These are phyloP conservation scores for Mormyrus iriodes DNA, from an alignment of 2,113 vertebrate genomes.

Conservation along the genomic window DNA sequence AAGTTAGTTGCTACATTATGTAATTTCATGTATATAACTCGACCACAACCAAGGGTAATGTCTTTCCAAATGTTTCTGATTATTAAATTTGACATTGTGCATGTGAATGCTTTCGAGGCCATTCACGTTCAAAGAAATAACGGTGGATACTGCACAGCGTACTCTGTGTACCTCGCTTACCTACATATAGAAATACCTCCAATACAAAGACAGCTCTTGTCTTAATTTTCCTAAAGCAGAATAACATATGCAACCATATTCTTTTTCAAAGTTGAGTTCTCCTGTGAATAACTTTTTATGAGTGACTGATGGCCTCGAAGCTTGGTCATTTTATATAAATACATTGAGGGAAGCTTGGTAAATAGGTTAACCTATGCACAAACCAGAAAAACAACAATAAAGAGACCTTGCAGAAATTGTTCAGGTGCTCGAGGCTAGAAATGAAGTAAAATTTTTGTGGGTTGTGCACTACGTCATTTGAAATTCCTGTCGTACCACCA, in stretches of 20 bases:
- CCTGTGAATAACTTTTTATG: neutral
- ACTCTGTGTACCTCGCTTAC: neutral
- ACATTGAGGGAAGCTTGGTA: neutral
- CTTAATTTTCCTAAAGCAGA: neutral
- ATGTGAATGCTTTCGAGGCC: neutral
- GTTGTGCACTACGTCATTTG: neutral
- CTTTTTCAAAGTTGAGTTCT: neutral
- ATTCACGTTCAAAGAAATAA: neutral
- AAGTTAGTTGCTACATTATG: neutral
- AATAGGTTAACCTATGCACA: neutral
- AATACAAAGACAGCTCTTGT: neutral
- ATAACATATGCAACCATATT: neutral
- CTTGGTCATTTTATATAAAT: neutral
- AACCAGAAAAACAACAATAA: neutral
- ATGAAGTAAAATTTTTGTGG: neutral
- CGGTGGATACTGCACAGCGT: neutral
- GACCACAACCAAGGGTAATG: neutral
- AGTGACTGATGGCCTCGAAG: neutral
- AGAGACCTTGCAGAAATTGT: neutral
- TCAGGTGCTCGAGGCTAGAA: neutral
- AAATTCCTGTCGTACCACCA: neutral
- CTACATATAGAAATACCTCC: neutral
- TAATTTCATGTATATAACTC: neutral
- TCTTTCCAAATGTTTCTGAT: neutral
- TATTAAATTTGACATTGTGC: neutral